Evolutionary conservation across 2,888 invertebrate genomes (phyloP).

Genomic region (Pheosia tremula): DNA sequence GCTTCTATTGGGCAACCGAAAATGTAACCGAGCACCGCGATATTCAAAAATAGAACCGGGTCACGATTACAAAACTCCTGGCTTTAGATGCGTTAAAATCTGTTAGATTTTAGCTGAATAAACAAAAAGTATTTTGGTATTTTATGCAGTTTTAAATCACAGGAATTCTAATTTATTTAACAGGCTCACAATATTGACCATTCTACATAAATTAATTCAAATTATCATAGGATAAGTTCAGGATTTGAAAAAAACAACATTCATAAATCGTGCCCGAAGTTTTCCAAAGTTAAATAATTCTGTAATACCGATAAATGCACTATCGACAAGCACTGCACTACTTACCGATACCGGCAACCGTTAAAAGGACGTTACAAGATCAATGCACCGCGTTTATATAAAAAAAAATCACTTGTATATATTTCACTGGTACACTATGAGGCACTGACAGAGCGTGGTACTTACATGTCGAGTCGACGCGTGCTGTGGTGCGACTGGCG

Average conservation of each 20-base stretch:
- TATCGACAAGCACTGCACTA: slow-evolving; percentile 59
- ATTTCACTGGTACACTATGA: slow-evolving; percentile 66
- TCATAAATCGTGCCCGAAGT: slow-evolving; percentile 8
- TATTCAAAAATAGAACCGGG: slow-evolving; percentile 81
- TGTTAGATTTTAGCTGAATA: background rate
- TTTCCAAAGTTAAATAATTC: slow-evolving; percentile 8
- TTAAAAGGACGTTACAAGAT: slow-evolving; percentile 42
- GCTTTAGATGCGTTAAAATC: slow-evolving; percentile 25
- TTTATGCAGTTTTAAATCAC: background rate
- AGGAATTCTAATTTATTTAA: background rate
- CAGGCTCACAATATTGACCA: background rate
- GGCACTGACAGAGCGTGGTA: slow-evolving; percentile 66
- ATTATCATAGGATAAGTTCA: background rate
- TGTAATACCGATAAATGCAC: slow-evolving; percentile 34
- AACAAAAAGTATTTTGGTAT: background rate
- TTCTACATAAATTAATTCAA: background rate
- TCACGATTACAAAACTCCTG: slow-evolving; percentile 56
- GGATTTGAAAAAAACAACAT: slow-evolving; percentile 17
- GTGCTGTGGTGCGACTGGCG: slow-evolving; percentile 83
- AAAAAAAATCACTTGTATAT: slow-evolving; percentile 61
- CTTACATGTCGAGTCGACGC: slow-evolving; percentile 85
- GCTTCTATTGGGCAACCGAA: slow-evolving; percentile 67
- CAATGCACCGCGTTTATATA: slow-evolving; percentile 57
- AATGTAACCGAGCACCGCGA: slow-evolving; percentile 81
- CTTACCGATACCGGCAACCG: slow-evolving; percentile 57